Evolutionary conservation across 2,888 invertebrate genomes (phyloP).

Genomic region (Chloroclysta siterata): DNA sequence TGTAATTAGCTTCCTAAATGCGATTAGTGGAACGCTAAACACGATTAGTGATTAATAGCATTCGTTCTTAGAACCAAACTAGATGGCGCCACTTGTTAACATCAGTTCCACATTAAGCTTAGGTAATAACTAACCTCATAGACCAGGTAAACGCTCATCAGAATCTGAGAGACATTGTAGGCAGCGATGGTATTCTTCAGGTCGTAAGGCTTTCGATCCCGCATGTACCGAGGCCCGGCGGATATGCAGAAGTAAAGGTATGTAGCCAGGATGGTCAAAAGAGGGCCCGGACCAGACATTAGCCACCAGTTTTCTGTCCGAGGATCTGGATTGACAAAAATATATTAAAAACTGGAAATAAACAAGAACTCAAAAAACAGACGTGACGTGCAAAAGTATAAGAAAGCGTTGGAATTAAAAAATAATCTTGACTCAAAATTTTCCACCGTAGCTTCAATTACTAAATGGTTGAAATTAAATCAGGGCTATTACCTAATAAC

Average conservation of each 20-base stretch:
- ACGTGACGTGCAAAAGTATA: no score
- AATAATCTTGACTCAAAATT: no score
- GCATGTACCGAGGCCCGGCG: slow-evolving; percentile 91
- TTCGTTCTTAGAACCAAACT: background rate
- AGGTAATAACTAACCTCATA: slow-evolving; percentile 64
- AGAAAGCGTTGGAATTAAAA: no score
- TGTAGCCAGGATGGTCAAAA: slow-evolving; percentile 86
- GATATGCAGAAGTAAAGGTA: slow-evolving; percentile 91
- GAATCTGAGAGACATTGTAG: slow-evolving; percentile 95
- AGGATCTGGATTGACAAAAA: slow-evolving; percentile 84
- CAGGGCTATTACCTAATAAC: no score
- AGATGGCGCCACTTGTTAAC: background rate
- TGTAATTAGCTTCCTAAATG: no score
- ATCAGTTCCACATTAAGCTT: background rate
- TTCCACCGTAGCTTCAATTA: no score
- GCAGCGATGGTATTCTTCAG: slow-evolving; percentile 89
- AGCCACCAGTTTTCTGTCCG: slow-evolving; percentile 90
- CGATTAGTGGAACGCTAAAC: no score
- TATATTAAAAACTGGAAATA: background rate
- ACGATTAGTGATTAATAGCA: no score
- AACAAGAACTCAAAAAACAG: no score
- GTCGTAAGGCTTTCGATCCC: slow-evolving; percentile 89
- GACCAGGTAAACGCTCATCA: slow-evolving; percentile 91
- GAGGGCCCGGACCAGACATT: slow-evolving; percentile 90
- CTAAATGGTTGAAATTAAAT: no score